These are phyloP conservation scores for Busseola fusca DNA, from an alignment of 2,888 invertebrate species.

Conservation along the genomic window DNA sequence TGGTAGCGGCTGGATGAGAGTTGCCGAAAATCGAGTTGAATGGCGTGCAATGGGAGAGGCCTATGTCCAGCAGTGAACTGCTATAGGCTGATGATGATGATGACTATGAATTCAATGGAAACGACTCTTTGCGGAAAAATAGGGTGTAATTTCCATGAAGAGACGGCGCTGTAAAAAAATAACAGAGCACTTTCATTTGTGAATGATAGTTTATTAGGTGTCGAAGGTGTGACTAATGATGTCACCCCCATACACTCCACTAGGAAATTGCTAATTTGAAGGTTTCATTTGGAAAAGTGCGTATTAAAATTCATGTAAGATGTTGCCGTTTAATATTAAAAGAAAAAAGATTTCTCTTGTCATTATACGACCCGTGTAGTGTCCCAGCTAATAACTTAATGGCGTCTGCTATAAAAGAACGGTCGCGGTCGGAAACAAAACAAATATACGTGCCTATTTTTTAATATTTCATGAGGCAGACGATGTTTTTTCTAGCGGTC, in stretches of 20 bases:
- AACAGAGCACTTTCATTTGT: slow-evolving; percentile 57
- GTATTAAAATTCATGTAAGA: slow-evolving; percentile 50
- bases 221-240: slow-evolving; percentile 60
- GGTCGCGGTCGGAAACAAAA: slow-evolving; percentile 55
- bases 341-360: slow-evolving; percentile 38
- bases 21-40: too few species aligned
- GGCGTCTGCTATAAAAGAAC: slow-evolving; percentile 55
- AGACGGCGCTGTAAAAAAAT: slow-evolving; percentile 49
- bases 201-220: slow-evolving; percentile 61
- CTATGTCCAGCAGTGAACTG: too few species aligned
- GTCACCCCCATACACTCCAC: slow-evolving; percentile 50
- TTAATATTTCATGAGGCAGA: slow-evolving; percentile 63
- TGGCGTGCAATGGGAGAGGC: too few species aligned
- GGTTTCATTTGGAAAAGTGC: slow-evolving; percentile 54
- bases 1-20: too few species aligned
- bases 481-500: slow-evolving; percentile 58
- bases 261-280: slow-evolving; percentile 47
- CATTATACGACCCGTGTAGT: slow-evolving; percentile 53
- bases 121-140: slow-evolving; percentile 29
- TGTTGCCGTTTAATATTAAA: slow-evolving; percentile 34
- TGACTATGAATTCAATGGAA: slow-evolving; percentile 7
- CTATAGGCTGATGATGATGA: too few species aligned
- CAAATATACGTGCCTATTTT: slow-evolving; percentile 63
- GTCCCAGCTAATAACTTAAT: slow-evolving; percentile 65
- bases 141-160: slow-evolving; percentile 46